Percentiles rank a stretch among this genome's conserved stretches.
Evolutionary conservation across 2,113 vertebrate species (phyloP).

Genomic region (Bubalus kerabau): DNA sequence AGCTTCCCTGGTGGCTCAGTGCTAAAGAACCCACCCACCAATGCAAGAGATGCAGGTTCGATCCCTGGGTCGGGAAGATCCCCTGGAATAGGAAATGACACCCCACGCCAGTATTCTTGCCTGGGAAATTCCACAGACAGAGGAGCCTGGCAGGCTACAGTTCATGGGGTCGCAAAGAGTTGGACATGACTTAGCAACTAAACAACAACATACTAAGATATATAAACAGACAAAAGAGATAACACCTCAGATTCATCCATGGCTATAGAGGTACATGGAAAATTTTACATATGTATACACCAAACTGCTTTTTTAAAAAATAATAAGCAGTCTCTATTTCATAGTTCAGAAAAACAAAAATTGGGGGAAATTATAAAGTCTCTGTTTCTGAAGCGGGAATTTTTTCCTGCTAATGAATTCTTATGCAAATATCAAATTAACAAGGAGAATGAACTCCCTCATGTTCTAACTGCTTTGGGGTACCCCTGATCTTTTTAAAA

Average conservation of each 20-base stretch:
- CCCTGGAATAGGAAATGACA: not conserved
- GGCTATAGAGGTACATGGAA: not conserved
- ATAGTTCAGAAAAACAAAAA: conserved; percentile 27
- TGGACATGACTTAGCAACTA: not conserved
- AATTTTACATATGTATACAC: not conserved
- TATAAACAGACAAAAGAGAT: not conserved
- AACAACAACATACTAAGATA: not conserved
- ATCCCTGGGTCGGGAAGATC: not conserved
- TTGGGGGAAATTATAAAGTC: not conserved
- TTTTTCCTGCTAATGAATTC: not conserved
- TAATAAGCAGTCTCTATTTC: not conserved
- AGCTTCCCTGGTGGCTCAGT: not conserved
- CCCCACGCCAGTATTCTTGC: not conserved
- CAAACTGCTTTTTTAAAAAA: not conserved
- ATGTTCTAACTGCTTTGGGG: not conserved
- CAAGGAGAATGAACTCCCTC: not conserved
- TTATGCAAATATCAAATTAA: not conserved
- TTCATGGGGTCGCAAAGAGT: not conserved
- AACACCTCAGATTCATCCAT: not conserved
- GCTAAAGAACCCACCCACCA: not conserved
- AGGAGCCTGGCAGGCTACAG: not conserved
- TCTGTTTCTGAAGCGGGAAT: not conserved
- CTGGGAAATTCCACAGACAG: not conserved
- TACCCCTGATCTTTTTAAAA: not conserved
- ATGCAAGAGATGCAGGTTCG: not conserved